phyloP scores from a whole-genome alignment of 2,888 invertebrate genomes.

The Ectemnius cavifrons region DNA sequence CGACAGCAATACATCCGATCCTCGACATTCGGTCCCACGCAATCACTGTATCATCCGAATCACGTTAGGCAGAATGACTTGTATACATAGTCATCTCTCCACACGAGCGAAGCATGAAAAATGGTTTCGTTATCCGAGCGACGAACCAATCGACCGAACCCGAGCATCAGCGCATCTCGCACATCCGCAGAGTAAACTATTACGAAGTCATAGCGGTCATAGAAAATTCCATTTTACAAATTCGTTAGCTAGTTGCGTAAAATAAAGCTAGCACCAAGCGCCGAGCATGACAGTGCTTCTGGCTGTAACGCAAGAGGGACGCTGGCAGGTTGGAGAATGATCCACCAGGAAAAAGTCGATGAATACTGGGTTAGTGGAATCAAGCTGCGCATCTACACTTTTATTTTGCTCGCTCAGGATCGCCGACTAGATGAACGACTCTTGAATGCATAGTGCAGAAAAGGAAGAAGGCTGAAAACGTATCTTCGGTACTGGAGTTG shows the following conservation, averaged over 20 bases:
- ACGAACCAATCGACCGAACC: constrained; percentile 40
- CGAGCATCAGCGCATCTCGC: constrained; percentile 21
- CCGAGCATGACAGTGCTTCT: constrained; percentile 13
- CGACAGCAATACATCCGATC: too few species aligned
- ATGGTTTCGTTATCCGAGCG: constrained; percentile 13
- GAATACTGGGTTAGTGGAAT: constrained; percentile 30
- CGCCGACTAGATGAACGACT: constrained; percentile 42
- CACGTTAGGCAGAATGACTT: too few species aligned
- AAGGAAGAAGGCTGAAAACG: neutral
- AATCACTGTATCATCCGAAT: too few species aligned
- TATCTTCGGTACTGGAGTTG: neutral
- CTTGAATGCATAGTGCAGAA: neutral
- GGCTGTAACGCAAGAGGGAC: too few species aligned
- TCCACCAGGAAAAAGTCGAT: constrained; percentile 4
- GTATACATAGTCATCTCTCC: neutral
- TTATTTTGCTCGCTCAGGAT: constrained; percentile 50
- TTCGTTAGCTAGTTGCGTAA: constrained; percentile 40
- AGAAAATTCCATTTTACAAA: constrained; percentile 57
- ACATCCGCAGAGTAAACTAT: constrained; percentile 22
- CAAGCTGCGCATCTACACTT: constrained; percentile 33
- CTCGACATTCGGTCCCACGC: too few species aligned
- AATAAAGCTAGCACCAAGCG: constrained; percentile 27
- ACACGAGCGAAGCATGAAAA: constrained; percentile 15
- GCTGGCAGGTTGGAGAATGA: neutral
- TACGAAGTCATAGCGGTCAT: constrained; percentile 50